Conservation (phyloP, 2,888 invertebrate species). For the Dendrolimus pini region DNA sequence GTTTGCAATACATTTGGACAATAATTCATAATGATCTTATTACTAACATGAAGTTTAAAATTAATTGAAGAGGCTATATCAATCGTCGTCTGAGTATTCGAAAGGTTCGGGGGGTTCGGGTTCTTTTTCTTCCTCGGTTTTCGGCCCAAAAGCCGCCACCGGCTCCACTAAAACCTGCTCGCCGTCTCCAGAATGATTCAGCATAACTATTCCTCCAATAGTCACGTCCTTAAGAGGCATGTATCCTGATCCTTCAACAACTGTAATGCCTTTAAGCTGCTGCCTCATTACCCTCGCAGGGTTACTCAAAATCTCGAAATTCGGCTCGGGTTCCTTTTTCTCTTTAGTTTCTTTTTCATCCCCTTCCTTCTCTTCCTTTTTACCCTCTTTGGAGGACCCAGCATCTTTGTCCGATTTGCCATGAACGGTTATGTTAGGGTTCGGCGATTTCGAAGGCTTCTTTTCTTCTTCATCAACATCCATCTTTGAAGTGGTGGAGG, state of each 20-base stretch:
- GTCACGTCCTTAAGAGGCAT: slow-evolving; percentile 92
- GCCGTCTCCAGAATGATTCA: slow-evolving; percentile 88
- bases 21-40: slow-evolving; percentile 35
- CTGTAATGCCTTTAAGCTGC: slow-evolving; percentile 86
- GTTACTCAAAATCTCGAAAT: slow-evolving; percentile 93
- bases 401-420: slow-evolving; percentile 65
- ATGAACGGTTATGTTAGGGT: slow-evolving; percentile 68
- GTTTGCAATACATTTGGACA: slow-evolving; percentile 44
- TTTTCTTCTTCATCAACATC: slow-evolving; percentile 86
- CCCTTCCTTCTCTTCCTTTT: slow-evolving; percentile 67
- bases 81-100: slow-evolving; percentile 94
- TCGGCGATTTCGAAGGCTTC: slow-evolving; percentile 65
- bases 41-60: slow-evolving; percentile 23
- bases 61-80: slow-evolving; percentile 47
- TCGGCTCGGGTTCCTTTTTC: slow-evolving; percentile 93
- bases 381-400: slow-evolving; percentile 64
- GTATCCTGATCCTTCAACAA: slow-evolving; percentile 89
- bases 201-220: slow-evolving; percentile 97
- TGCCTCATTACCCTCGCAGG: slow-evolving; percentile 96
- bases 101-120: slow-evolving; percentile 99
- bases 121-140: slow-evolving; percentile 96
- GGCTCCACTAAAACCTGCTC: slow-evolving; percentile 94
- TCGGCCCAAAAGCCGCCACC: slow-evolving; percentile 93
- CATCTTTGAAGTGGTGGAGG: slow-evolving; percentile 86
- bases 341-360: slow-evolving; percentile 66